Percentiles rank a stretch among this genome's conserved stretches.
phyloP scores from a whole-genome alignment of 2,888 invertebrate genomes.

The Nemotelus nigrinus region DNA sequence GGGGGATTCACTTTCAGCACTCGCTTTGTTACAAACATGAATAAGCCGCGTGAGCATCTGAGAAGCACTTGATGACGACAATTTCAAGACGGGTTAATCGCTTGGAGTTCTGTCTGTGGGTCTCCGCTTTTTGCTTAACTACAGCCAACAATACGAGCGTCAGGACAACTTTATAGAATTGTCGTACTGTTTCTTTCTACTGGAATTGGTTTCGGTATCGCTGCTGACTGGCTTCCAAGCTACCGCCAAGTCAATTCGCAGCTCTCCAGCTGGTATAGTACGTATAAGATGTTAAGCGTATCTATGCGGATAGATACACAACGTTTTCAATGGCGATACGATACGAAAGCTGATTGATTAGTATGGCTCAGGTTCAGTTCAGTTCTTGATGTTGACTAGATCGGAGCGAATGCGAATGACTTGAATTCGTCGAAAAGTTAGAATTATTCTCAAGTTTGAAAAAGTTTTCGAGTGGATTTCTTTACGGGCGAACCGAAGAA shows the following conservation, averaged over 20 bases:
- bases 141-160: too few species aligned
- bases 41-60: too few species aligned
- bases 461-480: conserved; percentile 17
- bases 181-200: too few species aligned
- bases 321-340: conserved; percentile 27
- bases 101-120: too few species aligned
- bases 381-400: conserved; percentile 65
- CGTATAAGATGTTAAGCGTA: conserved; percentile 12
- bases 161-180: too few species aligned
- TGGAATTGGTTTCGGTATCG: too few species aligned
- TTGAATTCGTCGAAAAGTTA: conserved; percentile 4
- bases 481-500: background rate
- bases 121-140: too few species aligned
- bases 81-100: too few species aligned
- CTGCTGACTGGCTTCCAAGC: too few species aligned
- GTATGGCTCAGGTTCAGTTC: conserved; percentile 58
- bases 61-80: conserved; percentile 12
- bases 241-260: too few species aligned
- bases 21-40: too few species aligned
- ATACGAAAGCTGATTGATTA: conserved; percentile 52
- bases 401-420: conserved; percentile 55
- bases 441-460: background rate
- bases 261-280: conserved; percentile 15
- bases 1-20: background rate
- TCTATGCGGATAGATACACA: conserved; percentile 3